Base-by-base conservation (phyloP, 2,888 invertebrate species). In the Dimorphilus gyrociliatus region DNA sequence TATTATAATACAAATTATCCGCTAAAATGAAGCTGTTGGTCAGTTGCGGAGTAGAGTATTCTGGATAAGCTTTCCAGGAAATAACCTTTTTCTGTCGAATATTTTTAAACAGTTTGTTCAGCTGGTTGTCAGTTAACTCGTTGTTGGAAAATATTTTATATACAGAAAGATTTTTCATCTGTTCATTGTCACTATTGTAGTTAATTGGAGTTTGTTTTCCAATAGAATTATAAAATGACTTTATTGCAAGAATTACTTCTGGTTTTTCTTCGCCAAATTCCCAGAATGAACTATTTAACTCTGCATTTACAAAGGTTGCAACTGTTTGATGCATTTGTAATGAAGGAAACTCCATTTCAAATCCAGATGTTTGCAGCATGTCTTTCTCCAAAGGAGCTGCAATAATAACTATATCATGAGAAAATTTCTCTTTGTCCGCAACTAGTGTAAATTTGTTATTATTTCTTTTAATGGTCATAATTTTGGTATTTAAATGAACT, bases 141-240 rank as follows among this genome's bases (percentile, higher is more conserved):
- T 54, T 39, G 27, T 64, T 60, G 16, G 71, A 69, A 48, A 74
- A 74, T 16, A 73, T 53, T 54, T 74, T 73, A 63, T 68, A 74
- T 3, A 72, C 63, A 4, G 17, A 41, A 16, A 32, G 14, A 1
- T 29, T 27, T 6, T 40, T 35, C 10, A 38, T 37, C 14, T 36
- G 25, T 7, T 32, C 26, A 12, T 40, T 32, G 12, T 40, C 36
- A 16, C 40, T 29, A 14, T 46, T 50, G 15, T 57, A 33, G 28
- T 42, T 41, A 2, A 50, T 46, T 4, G 53, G 45, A 10, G 39
- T 45, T 33, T 63, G 41, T 46, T 50, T 56, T 18, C 63, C 60
- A 14, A 72, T 38, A 1, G 69, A 66, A 50, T 64, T 72, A 36
- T 63, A 66, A 32, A 67, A 58, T 10, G 62, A 53, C 37, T 67